These are phyloP conservation scores for Proterorhinus semilunaris DNA, from an alignment of 2,113 vertebrate species.

Conservation along the genomic window DNA sequence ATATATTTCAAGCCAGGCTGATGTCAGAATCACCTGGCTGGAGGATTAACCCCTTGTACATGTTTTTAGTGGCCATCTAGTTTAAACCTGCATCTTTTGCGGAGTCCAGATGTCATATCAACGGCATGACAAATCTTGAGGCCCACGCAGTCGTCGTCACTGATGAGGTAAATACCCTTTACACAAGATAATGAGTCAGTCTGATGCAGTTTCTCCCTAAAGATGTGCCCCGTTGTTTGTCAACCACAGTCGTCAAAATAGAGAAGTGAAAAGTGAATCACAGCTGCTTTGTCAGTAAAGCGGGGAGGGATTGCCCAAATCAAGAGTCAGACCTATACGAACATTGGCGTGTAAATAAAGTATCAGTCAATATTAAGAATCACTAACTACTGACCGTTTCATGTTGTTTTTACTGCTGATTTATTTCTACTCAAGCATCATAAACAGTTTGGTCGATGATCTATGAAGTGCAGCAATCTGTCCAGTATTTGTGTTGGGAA, in stretches of 20 bases:
- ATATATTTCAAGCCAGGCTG: too few species aligned
- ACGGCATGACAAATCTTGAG: conserved; percentile 48
- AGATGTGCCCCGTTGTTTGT: conserved; percentile 7
- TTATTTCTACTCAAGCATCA: too few species aligned
- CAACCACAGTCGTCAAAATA: neutral
- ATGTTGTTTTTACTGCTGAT: too few species aligned
- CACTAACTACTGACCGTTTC: too few species aligned
- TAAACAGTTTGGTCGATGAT: too few species aligned
- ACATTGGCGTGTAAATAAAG: too few species aligned
- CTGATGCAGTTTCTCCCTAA: conserved; percentile 1
- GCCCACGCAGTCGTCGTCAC: conserved; percentile 37
- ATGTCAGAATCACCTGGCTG: too few species aligned
- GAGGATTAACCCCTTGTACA: too few species aligned
- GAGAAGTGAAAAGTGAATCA: conserved; percentile 22
- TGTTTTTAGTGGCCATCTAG: too few species aligned
- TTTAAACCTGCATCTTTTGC: conserved; percentile 21
- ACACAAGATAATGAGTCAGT: neutral
- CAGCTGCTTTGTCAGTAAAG: conserved; percentile 20
- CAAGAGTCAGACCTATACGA: neutral
- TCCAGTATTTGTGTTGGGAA: neutral
- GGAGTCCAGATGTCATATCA: conserved; percentile 64
- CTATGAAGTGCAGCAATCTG: neutral
- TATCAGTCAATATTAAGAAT: too few species aligned
- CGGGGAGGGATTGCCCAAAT: neutral
- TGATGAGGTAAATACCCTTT: conserved; percentile 41